Evolutionary conservation across 2,113 vertebrate species (phyloP).

Genomic region (Pygoscelis adeliae): DNA sequence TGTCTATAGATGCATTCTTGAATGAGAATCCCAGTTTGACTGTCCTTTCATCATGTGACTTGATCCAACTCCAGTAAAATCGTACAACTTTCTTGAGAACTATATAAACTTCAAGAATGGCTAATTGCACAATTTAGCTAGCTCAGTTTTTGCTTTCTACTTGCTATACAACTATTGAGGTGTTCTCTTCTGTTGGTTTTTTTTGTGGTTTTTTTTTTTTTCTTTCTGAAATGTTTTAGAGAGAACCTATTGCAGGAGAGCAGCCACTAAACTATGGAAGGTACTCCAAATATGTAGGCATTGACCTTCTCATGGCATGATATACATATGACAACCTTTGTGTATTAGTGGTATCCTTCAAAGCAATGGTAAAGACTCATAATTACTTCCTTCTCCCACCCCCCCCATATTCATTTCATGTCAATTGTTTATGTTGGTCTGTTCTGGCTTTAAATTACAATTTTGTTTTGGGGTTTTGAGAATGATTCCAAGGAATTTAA

Average conservation of each 20-base stretch:
- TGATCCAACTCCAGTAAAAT: not conserved
- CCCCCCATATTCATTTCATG: not conserved
- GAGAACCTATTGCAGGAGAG: not conserved
- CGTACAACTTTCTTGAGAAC: not conserved
- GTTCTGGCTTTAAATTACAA: not conserved
- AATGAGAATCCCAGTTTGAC: not conserved
- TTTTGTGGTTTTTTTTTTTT: not conserved
- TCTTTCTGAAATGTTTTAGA: not conserved
- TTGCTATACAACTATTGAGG: not conserved
- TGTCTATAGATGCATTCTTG: not conserved
- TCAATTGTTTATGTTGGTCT: not conserved
- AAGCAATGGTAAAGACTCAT: not conserved
- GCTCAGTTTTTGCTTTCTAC: not conserved
- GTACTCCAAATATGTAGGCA: not conserved
- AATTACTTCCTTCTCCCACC: not conserved
- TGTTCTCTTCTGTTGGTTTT: not conserved
- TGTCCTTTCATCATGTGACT: not conserved
- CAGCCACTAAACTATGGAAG: not conserved
- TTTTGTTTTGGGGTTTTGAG: not conserved
- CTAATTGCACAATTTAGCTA: not conserved
- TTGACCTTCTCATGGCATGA: not conserved
- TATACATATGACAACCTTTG: not conserved
- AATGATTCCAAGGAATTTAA: not conserved
- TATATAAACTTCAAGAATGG: not conserved
- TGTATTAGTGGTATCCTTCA: not conserved